Conservation (phyloP, 2,888 invertebrate species). For the Lycocerus yunnanus region DNA sequence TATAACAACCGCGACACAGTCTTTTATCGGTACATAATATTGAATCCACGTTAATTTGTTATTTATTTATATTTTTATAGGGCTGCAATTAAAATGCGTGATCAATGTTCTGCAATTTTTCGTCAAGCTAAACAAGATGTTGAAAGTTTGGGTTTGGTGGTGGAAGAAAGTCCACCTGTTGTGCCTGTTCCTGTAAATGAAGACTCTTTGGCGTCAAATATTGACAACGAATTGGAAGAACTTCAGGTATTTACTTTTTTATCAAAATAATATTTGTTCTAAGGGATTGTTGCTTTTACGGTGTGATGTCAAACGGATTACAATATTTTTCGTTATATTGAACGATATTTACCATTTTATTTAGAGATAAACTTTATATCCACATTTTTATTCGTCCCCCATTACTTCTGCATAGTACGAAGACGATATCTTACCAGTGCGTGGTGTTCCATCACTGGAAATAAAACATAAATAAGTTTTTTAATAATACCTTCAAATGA, state of each 20-base stretch:
- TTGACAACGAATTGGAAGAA: constrained; percentile 61
- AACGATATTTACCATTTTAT: no score
- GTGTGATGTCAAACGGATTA: no score
- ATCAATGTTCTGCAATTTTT: constrained; percentile 82
- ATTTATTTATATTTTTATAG: constrained; percentile 50
- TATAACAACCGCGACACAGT: constrained; percentile 96
- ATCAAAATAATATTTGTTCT: no score
- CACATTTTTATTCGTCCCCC: no score
- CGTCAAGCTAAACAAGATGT: constrained; percentile 78
- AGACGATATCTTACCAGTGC: no score
- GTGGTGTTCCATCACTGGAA: no score
- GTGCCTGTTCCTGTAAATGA: constrained; percentile 43
- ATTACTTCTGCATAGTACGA: no score
- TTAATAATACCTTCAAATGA: no score
- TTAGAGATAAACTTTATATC: no score
- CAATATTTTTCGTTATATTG: no score
- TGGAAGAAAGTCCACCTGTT: constrained; percentile 49
- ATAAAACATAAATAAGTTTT: no score
- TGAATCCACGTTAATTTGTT: not conserved
- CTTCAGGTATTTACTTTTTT: constrained; percentile 53
- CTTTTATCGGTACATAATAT: constrained; percentile 73
- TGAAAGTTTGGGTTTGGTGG: constrained; percentile 63
- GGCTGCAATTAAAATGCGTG: constrained; percentile 86
- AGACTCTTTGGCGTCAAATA: constrained; percentile 59
- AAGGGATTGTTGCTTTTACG: no score